Evolutionary conservation across 2,888 invertebrate genomes (phyloP).

Genomic region (Mimumesa dahlbomi): DNA sequence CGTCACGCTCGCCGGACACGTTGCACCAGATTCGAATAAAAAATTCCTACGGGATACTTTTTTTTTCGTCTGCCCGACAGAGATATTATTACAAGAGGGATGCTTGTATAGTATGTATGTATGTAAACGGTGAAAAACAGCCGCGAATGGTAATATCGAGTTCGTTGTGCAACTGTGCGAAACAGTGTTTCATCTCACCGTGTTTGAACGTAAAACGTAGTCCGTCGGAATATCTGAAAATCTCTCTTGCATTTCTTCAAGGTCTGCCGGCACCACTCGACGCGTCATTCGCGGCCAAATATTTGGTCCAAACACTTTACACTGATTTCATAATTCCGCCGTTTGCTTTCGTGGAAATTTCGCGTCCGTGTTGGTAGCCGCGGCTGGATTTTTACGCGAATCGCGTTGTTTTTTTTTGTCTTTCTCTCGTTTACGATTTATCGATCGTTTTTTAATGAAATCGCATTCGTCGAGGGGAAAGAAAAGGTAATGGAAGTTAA

Average conservation of each 20-base stretch:
- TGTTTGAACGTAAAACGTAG: constrained; percentile 6
- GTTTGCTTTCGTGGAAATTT: background rate
- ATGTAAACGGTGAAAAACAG: constrained; percentile 22
- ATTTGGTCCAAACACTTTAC: constrained; percentile 36
- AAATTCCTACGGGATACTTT: no score
- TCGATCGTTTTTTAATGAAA: no score
- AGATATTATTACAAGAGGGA: background rate
- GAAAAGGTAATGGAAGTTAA: no score
- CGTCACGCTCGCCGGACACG: no score
- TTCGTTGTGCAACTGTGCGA: constrained; percentile 12
- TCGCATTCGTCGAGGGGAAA: no score
- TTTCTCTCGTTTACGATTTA: no score
- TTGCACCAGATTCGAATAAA: no score
- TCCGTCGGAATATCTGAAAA: constrained; percentile 20
- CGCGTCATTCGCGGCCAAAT: constrained; percentile 26
- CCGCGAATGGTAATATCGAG: background rate
- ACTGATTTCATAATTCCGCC: constrained; percentile 31
- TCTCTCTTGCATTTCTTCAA: constrained; percentile 6
- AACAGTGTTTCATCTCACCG: background rate
- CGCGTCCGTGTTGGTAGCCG: background rate
- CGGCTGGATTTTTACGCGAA: background rate
- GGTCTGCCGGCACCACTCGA: background rate
- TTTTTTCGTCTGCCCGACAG: no score
- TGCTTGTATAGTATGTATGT: background rate
- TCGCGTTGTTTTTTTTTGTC: background rate